Base-by-base conservation (phyloP, 2,113 vertebrate genomes). In the Mormyrus iriodes region DNA sequence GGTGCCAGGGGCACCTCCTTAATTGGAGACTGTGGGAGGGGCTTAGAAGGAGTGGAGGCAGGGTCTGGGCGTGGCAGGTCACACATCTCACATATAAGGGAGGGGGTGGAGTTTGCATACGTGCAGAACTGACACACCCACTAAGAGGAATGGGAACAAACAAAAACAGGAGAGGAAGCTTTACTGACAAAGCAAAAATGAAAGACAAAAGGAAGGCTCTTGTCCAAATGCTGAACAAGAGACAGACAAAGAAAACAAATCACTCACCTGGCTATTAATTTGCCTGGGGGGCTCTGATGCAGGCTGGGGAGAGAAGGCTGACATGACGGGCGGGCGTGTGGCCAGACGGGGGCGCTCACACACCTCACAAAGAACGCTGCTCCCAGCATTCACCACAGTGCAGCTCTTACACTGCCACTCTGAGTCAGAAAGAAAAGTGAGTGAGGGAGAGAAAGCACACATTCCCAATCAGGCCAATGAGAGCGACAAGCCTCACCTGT, bases 341-440 rank as follows among this genome's bases (percentile, higher is more conserved):
- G 97, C 97, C 93, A 98, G 92, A 10, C 97, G 96, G 90, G 97
- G 97, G 89, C 97, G 94, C 89, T 98, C 97, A 92, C 97, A 98
- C 19, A 97, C 94, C 65, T 96, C 95, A 85, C 97, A 98, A 0
- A 98, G 93, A 76, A 98, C 94, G 3, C 96, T 97, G 86, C 95
- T 95, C 12, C 95, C 92, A n/a, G 95, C 90, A 19, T 98, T 98
- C 83, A 96, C 94, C 90, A 97, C 92, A 3, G 97, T 98, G 61
- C 97, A 98, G 92, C 96, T 97, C 92, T 96, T 97, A 91, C 97
- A 98, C 86, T 95, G 93, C 97, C 97, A 98, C 89, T 96, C 95
- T 95, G 55, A 53, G 35, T 12, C 44, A 69, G 58, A n/a, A 17
- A 76, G 31, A 39, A 79, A 8, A 4, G 42, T 19, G 31, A 4